Evolutionary conservation across 1,140 invertebrate genomes (phyloP).

Genomic region (Bombus breviceps): DNA sequence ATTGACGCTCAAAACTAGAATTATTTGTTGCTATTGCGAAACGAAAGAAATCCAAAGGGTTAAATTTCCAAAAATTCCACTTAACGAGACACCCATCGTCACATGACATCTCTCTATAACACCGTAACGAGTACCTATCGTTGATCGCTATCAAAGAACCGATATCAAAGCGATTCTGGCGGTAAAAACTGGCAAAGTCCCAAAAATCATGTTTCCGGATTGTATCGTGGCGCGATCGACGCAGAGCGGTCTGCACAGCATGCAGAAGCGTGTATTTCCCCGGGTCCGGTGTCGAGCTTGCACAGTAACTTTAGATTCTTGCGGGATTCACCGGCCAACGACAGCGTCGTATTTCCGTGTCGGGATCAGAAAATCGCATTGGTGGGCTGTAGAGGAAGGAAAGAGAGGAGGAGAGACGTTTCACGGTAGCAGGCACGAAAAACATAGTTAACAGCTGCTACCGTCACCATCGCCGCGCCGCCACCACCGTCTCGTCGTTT

Average conservation of each 20-base stretch:
- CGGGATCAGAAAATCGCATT: slow-evolving; percentile 45
- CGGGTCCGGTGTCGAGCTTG: background rate
- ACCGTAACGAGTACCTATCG: background rate
- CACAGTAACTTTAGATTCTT: slow-evolving; percentile 41
- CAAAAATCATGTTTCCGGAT: slow-evolving; percentile 9
- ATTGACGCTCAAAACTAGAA: too few relatives aligned
- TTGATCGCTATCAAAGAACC: background rate
- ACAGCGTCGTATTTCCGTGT: slow-evolving; percentile 50
- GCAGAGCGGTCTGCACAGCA: too few relatives aligned
- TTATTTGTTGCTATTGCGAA: too few relatives aligned
- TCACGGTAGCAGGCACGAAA: slow-evolving; percentile 74
- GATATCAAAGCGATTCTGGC: background rate
- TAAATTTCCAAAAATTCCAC: background rate
- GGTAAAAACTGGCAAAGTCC: background rate
- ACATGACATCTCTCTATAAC: background rate
- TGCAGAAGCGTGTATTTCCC: background rate
- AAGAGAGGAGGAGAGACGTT: slow-evolving; percentile 19
- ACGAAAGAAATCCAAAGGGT: too few relatives aligned
- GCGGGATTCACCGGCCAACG: slow-evolving; percentile 48
- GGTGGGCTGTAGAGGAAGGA: background rate
- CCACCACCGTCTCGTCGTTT: slow-evolving; percentile 28
- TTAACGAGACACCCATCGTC: background rate
- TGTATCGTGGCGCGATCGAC: background rate
- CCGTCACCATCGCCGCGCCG: slow-evolving; percentile 18
- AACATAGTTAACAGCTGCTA: slow-evolving; percentile 76